Percentiles rank a stretch among this genome's conserved stretches.
phyloP scores from a whole-genome alignment of 2,797 vertebrate species.

The Glossophaga mutica region DNA sequence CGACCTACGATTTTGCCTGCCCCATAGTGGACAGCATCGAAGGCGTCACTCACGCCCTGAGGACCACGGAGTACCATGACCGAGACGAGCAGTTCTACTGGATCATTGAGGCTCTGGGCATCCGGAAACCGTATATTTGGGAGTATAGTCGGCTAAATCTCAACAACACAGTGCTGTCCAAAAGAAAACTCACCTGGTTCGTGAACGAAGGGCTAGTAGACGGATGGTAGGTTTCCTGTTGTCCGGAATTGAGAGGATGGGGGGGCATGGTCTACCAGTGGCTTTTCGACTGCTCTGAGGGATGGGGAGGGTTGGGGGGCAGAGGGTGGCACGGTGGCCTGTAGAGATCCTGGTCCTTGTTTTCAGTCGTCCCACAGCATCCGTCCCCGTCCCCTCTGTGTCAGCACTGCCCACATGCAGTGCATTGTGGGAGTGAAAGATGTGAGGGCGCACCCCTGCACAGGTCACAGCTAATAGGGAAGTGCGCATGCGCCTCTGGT shows the following conservation, averaged over 20 bases:
- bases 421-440: background rate
- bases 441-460: background rate
- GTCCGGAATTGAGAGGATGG: background rate
- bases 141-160: slow-evolving; percentile 97
- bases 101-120: slow-evolving; percentile 91
- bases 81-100: slow-evolving; percentile 98
- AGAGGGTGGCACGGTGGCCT: background rate
- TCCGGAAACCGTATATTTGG: slow-evolving; percentile 96
- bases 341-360: background rate
- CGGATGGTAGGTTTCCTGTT: slow-evolving; percentile 89
- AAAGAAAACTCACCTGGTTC: slow-evolving; percentile 99
- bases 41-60: slow-evolving; percentile 95
- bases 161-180: slow-evolving; percentile 97
- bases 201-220: slow-evolving; percentile 97
- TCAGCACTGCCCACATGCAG: no score
- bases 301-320: background rate
- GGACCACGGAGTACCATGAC: slow-evolving; percentile 98
- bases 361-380: background rate
- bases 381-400: background rate
- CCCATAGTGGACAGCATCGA: slow-evolving; percentile 98
- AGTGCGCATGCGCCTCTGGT: background rate
- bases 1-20: slow-evolving; percentile 98
- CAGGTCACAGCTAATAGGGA: background rate
- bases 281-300: background rate
- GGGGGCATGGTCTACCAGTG: fast-evolving